Percentiles rank a stretch among this genome's conserved stretches.
Evolutionary conservation across 37 sponge, comb jelly and placozoan species (phyloP).

Genomic region (Halichondria panicea): DNA sequence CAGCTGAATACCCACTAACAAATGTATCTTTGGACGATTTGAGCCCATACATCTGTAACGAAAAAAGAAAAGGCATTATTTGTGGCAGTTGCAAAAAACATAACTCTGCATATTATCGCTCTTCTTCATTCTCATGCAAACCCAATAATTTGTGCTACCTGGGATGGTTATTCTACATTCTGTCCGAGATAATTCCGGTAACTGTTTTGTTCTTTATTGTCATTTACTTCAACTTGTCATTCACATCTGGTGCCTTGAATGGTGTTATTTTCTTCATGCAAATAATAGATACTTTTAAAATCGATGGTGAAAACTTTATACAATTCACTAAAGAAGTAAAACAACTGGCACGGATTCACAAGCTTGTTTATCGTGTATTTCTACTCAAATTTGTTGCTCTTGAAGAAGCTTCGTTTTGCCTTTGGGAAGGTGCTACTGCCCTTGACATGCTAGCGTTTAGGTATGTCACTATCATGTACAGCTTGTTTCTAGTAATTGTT

Average conservation of each 20-base stretch:
- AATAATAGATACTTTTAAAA: constrained; percentile 10
- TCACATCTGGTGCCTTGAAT: constrained; percentile 46
- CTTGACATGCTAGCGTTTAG: constrained; percentile 41
- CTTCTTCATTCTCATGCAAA: constrained; percentile 13
- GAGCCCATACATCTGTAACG: too few species aligned
- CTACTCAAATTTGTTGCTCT: constrained; percentile 35
- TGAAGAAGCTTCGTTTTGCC: constrained; percentile 41
- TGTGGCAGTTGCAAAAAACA: constrained; percentile 13
- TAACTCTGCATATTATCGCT: constrained; percentile 32
- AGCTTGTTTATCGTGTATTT: constrained; percentile 39
- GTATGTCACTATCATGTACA: constrained; percentile 29
- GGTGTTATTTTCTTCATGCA: constrained; percentile 42
- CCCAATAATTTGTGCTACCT: constrained; percentile 15
- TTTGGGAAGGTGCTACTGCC: constrained; percentile 36
- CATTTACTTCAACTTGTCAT: constrained; percentile 20
- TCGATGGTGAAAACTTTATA: constrained; percentile 11
- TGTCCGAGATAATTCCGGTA: constrained; percentile 48
- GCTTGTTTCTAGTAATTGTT: constrained; percentile 1
- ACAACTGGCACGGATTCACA: too few species aligned
- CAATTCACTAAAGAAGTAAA: neutral
- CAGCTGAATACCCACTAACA: too few species aligned
- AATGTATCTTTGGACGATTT: too few species aligned
- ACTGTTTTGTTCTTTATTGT: constrained; percentile 22
- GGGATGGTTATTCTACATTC: constrained; percentile 37
- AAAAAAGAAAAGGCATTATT: constrained; percentile 22